Evolutionary conservation across 2,888 invertebrate genomes (phyloP), one percentile per base, ranked within the genome.

Genomic region (Andrena fulva): DNA sequence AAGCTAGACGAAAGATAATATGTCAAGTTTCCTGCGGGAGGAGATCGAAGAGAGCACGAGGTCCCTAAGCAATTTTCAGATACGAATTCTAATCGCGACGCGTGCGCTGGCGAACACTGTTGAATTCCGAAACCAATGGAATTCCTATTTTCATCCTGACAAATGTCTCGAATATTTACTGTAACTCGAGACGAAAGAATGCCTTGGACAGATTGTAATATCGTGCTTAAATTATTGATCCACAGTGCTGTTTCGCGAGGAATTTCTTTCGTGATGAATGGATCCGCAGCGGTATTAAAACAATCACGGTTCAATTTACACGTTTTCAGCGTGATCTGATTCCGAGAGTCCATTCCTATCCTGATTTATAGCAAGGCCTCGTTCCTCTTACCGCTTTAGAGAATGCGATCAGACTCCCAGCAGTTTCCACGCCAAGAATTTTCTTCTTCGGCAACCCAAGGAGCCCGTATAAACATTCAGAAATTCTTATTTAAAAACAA

Each of bases 371-470:
- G 20, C 31, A 2, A 24, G 8, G 64, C 50, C 20, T 42, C 27
- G 35, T 54, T 33, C 62, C 67, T 42, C 60, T 69, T 76, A 50
- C 48, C 59, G 48, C 56, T 52, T 67, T 31, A 42, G 29, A 48
- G 60, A 77, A 64, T 52, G 52, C 66, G 52, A 74, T 80, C 63
- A 62, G 72, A 77, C 72, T 78, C 42, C 60, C 60, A 33, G 8
- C 20, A 67, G 12, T 66, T 70, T 69, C 27, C 20, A 16, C 24
- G 29, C 50, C 16, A 24, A 35, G 12, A 72, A 35, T 67, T 48
- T 42, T 33, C 60, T 35, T 2, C 42, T n/a, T 29, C 12, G 20
- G 35, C 42, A 42, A 33, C 27, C 8, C 16, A 42, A 24, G 29
- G 24, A 10, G 20, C 10, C n/a, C 31, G 4, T 42, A 20, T 20